Percentiles rank a stretch among this genome's conserved stretches.
These are phyloP conservation scores for Florisuga fusca DNA, from an alignment of 2,797 vertebrate species.

Conservation along the genomic window DNA sequence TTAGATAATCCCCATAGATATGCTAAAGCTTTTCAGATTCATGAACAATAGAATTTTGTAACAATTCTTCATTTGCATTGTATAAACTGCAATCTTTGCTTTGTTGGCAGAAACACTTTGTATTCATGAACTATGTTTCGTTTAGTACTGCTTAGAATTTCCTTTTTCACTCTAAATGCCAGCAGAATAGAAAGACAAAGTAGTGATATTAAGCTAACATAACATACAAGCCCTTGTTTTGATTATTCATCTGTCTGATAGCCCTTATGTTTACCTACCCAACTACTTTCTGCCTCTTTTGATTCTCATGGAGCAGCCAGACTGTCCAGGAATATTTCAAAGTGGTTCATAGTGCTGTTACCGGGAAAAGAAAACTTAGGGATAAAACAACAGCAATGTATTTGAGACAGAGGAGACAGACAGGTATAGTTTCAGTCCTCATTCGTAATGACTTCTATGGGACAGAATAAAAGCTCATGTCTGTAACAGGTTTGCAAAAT, in stretches of 20 bases:
- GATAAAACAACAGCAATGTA: neutral
- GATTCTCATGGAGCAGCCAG: neutral
- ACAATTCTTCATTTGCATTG: slow-evolving; percentile 53
- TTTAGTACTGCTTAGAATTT: slow-evolving; percentile 49
- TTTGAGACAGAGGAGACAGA: neutral
- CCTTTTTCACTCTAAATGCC: slow-evolving; percentile 53
- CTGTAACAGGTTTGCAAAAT: neutral
- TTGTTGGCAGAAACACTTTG: slow-evolving; percentile 36
- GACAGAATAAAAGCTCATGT: neutral
- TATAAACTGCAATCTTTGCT: slow-evolving; percentile 43
- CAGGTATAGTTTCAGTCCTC: neutral
- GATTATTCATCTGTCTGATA: slow-evolving; percentile 39
- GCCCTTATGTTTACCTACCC: slow-evolving; percentile 23
- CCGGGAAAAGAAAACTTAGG: neutral
- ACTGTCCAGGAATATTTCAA: neutral
- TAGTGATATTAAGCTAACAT: slow-evolving; percentile 37
- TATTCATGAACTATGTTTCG: slow-evolving; percentile 50
- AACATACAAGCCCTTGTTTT: slow-evolving; percentile 41
- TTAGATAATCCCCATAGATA: slow-evolving; percentile 10
- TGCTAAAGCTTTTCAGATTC: slow-evolving; percentile 10
- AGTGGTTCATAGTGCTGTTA: neutral
- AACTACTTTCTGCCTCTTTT: neutral
- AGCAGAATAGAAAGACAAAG: slow-evolving; percentile 51
- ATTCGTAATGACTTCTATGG: neutral
- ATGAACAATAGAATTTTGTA: slow-evolving; percentile 12